Conservation (phyloP, 2,113 vertebrate genomes). For the Turnix velox region DNA sequence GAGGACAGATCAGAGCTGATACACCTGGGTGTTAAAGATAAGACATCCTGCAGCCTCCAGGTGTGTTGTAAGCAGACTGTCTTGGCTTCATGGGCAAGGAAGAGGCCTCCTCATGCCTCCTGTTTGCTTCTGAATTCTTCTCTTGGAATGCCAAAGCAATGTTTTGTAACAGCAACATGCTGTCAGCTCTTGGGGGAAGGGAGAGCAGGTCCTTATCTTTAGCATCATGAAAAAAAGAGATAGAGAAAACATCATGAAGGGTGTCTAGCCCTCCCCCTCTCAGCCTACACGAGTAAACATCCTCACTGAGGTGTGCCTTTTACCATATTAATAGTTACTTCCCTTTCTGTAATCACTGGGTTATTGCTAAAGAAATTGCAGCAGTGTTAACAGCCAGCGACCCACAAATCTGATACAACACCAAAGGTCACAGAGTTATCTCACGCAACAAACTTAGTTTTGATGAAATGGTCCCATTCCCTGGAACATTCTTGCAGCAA, state of each 20-base stretch:
- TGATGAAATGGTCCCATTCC: constrained; percentile 44
- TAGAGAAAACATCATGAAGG: constrained; percentile 12
- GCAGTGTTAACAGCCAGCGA: constrained; percentile 5
- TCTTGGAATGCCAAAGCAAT: not conserved
- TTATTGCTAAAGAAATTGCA: constrained; percentile 47
- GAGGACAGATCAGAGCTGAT: not conserved
- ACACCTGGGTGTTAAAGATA: not conserved
- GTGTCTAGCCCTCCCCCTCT: not conserved
- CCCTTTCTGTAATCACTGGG: constrained; percentile 40
- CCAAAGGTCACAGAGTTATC: not conserved
- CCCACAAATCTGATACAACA: constrained; percentile 7
- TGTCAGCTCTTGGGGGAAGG: not conserved
- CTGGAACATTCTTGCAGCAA: constrained; percentile 50
- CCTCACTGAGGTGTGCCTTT: constrained; percentile 48
- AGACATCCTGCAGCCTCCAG: not conserved
- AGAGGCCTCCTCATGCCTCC: not conserved
- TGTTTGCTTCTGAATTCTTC: not conserved
- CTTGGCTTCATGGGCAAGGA: rapidly evolving
- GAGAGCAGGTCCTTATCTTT: not conserved
- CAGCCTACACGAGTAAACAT: constrained; percentile 29
- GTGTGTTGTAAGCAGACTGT: not conserved
- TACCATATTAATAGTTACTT: constrained; percentile 59
- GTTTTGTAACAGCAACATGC: not conserved
- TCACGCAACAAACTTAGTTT: constrained; percentile 1
- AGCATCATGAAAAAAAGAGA: not conserved